Conservation (phyloP, 1,140 invertebrate species). For the Leptopilina boulardi region DNA sequence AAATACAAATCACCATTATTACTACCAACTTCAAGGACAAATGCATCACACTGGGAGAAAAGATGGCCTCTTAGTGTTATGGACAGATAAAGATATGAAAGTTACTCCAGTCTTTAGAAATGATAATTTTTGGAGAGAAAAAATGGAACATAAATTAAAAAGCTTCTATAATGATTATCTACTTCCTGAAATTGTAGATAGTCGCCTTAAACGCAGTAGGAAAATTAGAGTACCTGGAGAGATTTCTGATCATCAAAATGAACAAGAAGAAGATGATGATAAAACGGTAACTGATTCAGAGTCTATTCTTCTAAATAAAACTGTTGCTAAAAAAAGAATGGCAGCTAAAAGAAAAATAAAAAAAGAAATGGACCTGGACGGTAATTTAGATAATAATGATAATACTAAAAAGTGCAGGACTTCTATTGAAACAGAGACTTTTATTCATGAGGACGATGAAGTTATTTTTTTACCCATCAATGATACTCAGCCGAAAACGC, state of each 20-base stretch:
- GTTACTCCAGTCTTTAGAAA: constrained; percentile 53
- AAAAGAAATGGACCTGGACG: too few species aligned
- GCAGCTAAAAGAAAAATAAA: too few species aligned
- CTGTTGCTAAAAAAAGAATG: too few species aligned
- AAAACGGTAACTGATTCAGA: too few species aligned
- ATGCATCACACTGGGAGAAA: constrained; percentile 60
- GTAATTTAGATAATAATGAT: too few species aligned
- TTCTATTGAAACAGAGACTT: not conserved
- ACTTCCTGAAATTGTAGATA: constrained; percentile 49
- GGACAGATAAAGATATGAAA: not conserved
- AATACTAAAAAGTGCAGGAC: too few species aligned
- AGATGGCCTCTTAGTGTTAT: constrained; percentile 59
- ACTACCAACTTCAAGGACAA: constrained; percentile 70
- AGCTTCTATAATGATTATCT: constrained; percentile 43
- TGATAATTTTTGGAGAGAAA: constrained; percentile 52
- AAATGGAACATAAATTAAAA: constrained; percentile 46
- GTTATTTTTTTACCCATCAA: too few species aligned
- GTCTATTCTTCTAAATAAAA: too few species aligned
- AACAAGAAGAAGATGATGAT: too few species aligned
- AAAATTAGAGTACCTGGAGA: constrained; percentile 37
- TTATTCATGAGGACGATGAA: too few species aligned
- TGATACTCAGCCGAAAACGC: not conserved
- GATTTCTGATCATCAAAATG: not conserved
- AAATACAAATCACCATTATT: constrained; percentile 64
- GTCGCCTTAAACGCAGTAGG: constrained; percentile 34